phyloP scores from a whole-genome alignment of 2,888 invertebrate species.

The Pristionchus arcanus region DNA sequence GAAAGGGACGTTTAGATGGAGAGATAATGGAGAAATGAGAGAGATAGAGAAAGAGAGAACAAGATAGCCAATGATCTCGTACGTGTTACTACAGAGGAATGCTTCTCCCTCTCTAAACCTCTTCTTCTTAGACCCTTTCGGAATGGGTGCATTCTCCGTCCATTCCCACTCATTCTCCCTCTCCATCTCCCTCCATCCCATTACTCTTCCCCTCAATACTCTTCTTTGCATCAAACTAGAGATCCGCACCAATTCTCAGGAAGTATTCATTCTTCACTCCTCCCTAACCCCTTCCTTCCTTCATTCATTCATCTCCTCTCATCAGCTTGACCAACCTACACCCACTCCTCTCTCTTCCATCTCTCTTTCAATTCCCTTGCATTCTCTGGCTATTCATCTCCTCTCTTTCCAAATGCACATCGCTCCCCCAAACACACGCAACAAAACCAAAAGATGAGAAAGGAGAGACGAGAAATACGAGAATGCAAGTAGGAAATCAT shows the following conservation, averaged over 20 bases:
- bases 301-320: background rate
- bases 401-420: slow-evolving; percentile 31
- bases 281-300: background rate
- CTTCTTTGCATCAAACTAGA: background rate
- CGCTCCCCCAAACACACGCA: background rate
- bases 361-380: background rate
- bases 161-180: background rate
- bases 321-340: background rate
- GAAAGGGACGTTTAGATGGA: background rate
- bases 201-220: background rate
- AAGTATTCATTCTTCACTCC: background rate
- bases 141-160: slow-evolving; percentile 3
- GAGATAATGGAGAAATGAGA: background rate
- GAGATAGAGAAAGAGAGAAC: slow-evolving; percentile 11
- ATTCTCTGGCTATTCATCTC: slow-evolving; percentile 13
- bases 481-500: background rate
- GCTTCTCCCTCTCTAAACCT: background rate
- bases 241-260: background rate
- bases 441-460: background rate
- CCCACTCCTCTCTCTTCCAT: background rate
- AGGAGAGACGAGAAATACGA: background rate
- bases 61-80: background rate
- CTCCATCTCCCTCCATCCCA: background rate
- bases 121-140: background rate
- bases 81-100: background rate